Evolutionary conservation across 2,113 vertebrate genomes (phyloP).

Genomic region (Vireo altiloquus): DNA sequence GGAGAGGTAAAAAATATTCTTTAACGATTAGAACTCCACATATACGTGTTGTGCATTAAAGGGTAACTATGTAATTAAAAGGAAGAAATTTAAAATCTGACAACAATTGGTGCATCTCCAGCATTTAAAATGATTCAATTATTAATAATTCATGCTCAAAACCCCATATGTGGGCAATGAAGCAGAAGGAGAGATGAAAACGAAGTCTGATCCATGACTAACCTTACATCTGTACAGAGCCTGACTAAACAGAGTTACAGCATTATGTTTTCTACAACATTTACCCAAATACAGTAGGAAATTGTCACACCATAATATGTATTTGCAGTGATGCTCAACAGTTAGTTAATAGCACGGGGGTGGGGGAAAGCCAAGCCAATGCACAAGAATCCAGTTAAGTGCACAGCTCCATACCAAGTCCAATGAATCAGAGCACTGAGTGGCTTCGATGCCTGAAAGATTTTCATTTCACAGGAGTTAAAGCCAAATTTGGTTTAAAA

Average conservation of each 20-base stretch:
- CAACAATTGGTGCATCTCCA: conserved; percentile 84
- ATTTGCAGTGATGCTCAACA: conserved; percentile 38
- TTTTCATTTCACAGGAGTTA: not conserved
- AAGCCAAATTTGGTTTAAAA: not conserved
- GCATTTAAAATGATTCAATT: conserved; percentile 84
- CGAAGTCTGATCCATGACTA: conserved; percentile 68
- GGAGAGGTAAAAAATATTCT: conserved; percentile 31
- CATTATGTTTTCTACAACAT: conserved; percentile 46
- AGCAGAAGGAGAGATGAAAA: conserved; percentile 70
- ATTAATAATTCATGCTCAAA: conserved; percentile 85
- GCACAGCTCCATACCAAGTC: not conserved
- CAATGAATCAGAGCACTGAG: not conserved
- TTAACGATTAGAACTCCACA: conserved; percentile 58
- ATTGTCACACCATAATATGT: conserved; percentile 43
- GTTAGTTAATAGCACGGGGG: not conserved
- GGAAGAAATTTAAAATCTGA: conserved; percentile 88
- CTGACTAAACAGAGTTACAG: conserved; percentile 46
- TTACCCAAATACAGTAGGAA: conserved; percentile 61
- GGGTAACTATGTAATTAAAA: conserved; percentile 82
- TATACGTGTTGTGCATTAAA: conserved; percentile 64
- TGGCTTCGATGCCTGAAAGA: not conserved
- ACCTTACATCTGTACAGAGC: conserved; percentile 69
- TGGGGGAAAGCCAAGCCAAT: not conserved
- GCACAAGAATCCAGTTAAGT: not conserved
- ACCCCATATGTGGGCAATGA: conserved; percentile 76